These are phyloP conservation scores for Clarias batrachus DNA, from an alignment of 2,113 vertebrate species.

Conservation along the genomic window DNA sequence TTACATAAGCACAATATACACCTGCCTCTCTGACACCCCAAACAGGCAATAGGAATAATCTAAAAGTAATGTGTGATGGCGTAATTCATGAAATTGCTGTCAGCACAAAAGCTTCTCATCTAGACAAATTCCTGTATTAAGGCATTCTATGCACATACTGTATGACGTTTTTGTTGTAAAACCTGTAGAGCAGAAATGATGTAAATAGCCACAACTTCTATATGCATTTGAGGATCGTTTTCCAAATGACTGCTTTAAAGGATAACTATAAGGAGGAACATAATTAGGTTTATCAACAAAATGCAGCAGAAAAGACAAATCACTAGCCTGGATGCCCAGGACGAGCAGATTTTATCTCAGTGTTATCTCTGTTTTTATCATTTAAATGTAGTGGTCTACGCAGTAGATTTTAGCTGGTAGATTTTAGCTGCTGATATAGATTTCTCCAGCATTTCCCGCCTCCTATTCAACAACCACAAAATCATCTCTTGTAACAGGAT, in stretches of 20 bases:
- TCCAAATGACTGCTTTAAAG: not conserved
- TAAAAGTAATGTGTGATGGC: conserved; percentile 22
- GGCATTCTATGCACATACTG: not conserved
- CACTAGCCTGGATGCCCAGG: not conserved
- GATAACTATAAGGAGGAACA: not conserved
- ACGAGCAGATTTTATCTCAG: not conserved
- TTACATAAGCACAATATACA: conserved; percentile 37
- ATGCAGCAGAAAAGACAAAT: not conserved
- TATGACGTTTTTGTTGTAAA: not conserved
- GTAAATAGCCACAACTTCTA: not conserved
- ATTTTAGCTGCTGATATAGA: not conserved
- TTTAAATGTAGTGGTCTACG: not conserved
- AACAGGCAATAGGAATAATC: not conserved
- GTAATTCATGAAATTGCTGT: conserved; percentile 25
- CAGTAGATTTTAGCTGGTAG: not conserved
- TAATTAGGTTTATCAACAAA: not conserved
- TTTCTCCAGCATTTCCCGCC: not conserved
- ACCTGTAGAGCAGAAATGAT: not conserved
- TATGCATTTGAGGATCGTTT: not conserved
- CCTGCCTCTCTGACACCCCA: conserved; percentile 45
- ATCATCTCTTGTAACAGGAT: not conserved
- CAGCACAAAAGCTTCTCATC: conserved; percentile 16
- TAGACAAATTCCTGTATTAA: not conserved
- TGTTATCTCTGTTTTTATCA: not conserved
- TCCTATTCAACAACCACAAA: not conserved